Evolutionary conservation across 2,888 invertebrate species (phyloP), one percentile per base, ranked within the genome.

Genomic region (Nineta flava): DNA sequence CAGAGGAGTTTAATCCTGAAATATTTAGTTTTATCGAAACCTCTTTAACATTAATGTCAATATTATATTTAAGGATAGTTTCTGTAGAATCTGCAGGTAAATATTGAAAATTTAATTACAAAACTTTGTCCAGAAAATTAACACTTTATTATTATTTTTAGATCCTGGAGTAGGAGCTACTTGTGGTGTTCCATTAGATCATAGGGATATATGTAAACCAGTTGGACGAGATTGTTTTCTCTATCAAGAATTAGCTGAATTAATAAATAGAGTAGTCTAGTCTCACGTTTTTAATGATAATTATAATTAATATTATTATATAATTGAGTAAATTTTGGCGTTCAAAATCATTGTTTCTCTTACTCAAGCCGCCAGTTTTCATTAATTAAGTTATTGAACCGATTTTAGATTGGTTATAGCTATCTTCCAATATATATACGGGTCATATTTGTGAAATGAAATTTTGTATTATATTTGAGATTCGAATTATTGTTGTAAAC

Each of bases 151-250:
- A 13, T 38, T 15, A 7, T 38, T 57, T 67, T 6, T 67, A 87
- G 88, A 91, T 72, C 84, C 86, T 0, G 86, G 85, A 12, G 74
- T 86, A 50, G 91, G 90, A 2, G 75, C 79, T 17, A 75, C 83
- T 49, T 77, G 79, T 57, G 80, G 81, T 17, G 77, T 90, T 12
- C 77, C 81, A 0, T 71, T 86, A 47, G 85, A 90, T 65, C 91
- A 92, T 67, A 67, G 88, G 41, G 84, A 87, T 65, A 85, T 90
- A 52, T 91, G 91, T 68, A 92, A 92, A 63, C 90, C 90, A 0
- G 73, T 80, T 40, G 79, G 79, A 57, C 69, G 83, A 19, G 66
- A 71, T 46, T 84, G 84, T 57, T 74, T 77, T 52, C 65, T 85
- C 3, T 85, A 85, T 65, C 73, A 71, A 45, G 79, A 83, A 62